Evolutionary conservation across 2,797 vertebrate genomes (phyloP).

Genomic region (Gastrophryne carolinensis): DNA sequence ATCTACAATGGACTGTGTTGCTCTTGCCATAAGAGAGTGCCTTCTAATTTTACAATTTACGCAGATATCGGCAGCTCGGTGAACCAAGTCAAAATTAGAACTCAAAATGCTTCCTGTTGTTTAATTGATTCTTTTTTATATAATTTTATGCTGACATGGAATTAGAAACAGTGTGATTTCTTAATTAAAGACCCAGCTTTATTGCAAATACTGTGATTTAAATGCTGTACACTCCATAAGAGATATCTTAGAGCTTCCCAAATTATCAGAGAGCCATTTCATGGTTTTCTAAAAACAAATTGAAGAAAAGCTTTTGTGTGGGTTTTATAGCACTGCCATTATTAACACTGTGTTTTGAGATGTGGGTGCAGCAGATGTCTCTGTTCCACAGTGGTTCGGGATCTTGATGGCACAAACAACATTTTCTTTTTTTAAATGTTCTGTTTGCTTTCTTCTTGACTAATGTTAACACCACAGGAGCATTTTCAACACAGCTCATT

Average conservation of each 20-base stretch:
- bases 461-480: conserved; percentile 36
- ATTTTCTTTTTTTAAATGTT: conserved; percentile 24
- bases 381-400: neutral
- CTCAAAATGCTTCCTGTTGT: conserved; percentile 36
- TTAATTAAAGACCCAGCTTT: conserved; percentile 50
- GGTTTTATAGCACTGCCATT: conserved; percentile 19
- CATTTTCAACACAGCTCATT: conserved; percentile 42
- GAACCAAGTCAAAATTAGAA: conserved; percentile 49
- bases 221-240: conserved; percentile 40
- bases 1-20: neutral
- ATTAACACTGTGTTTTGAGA: conserved; percentile 19
- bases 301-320: conserved; percentile 31
- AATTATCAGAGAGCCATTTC: conserved; percentile 47
- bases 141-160: conserved; percentile 52
- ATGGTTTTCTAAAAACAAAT: conserved; percentile 43
- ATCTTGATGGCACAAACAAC: conserved; percentile 4
- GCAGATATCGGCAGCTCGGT: conserved; percentile 38
- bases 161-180: conserved; percentile 53
- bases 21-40: conserved; percentile 6
- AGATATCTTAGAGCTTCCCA: conserved; percentile 35
- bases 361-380: conserved; percentile 19
- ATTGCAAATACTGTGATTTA: conserved; percentile 50
- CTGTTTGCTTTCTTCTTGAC: conserved; percentile 32
- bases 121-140: conserved; percentile 53
- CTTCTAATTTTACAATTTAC: conserved; percentile 42